Evolutionary conservation across 2,113 vertebrate genomes (phyloP).

Genomic region (Alosa alosa): DNA sequence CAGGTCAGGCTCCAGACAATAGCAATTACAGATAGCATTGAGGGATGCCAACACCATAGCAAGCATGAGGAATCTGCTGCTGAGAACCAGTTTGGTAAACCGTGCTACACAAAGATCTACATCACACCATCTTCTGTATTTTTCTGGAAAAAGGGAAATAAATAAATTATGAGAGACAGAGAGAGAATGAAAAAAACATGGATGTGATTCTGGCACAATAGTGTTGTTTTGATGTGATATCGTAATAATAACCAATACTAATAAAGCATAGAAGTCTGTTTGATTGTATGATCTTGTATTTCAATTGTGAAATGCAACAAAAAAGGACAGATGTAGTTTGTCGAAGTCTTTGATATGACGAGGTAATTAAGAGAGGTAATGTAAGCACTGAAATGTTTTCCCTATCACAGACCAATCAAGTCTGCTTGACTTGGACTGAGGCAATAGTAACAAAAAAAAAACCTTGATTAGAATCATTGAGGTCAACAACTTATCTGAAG

Average conservation of each 20-base stretch:
- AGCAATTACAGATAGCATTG: constrained; percentile 45
- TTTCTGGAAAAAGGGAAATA: constrained; percentile 7
- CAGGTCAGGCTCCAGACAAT: constrained; percentile 32
- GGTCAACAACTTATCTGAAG: background rate
- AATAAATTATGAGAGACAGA: background rate
- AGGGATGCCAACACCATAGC: background rate
- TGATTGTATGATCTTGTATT: background rate
- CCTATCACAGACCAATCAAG: background rate
- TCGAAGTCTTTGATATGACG: background rate
- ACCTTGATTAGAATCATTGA: background rate
- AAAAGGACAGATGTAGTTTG: background rate
- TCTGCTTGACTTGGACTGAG: background rate
- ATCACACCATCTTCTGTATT: background rate
- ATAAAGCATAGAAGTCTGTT: background rate
- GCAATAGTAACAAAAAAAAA: background rate
- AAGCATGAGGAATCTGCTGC: constrained; percentile 33
- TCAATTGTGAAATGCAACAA: background rate
- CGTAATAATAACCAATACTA: background rate
- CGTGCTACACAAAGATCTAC: background rate
- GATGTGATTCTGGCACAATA: background rate
- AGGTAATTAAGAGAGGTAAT: constrained; percentile 10
- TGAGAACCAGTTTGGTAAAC: constrained; percentile 11
- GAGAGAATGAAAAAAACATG: background rate
- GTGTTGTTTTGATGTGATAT: background rate
- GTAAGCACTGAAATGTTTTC: background rate